These are phyloP conservation scores for Zelostemma sp. DNA, from an alignment of 1,140 invertebrate genomes.

Conservation along the genomic window DNA sequence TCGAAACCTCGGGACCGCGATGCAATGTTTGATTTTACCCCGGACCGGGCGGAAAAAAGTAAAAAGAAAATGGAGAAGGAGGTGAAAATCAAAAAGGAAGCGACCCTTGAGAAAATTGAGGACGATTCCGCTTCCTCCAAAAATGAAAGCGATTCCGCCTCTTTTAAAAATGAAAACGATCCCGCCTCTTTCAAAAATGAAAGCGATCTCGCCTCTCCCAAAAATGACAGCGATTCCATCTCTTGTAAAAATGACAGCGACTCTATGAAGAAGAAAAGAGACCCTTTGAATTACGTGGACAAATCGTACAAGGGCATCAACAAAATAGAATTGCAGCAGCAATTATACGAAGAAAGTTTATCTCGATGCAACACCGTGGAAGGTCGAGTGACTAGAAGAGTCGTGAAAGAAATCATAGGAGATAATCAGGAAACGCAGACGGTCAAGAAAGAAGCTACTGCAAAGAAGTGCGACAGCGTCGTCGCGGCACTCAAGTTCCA, in stretches of 20 bases:
- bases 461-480: neutral
- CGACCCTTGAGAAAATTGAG: no score
- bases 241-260: no score
- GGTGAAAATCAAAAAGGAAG: neutral
- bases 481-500: constrained; percentile 2
- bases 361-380: neutral
- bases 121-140: no score
- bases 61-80: neutral
- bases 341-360: constrained; percentile 17
- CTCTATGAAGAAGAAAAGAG: constrained; percentile 12
- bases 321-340: constrained; percentile 30
- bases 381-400: neutral
- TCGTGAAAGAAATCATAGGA: constrained; percentile 6
- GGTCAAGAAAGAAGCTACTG: neutral
- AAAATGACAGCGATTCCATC: no score
- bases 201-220: no score
- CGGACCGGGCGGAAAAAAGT: neutral
- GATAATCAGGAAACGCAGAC: neutral
- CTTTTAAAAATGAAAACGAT: no score
- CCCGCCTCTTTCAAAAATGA: no score
- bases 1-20: neutral
- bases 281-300: constrained; percentile 22
- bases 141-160: no score
- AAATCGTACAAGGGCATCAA: constrained; percentile 31
- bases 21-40: no score